phyloP scores from a whole-genome alignment of 2,888 invertebrate species.

The Spialia ferax region DNA sequence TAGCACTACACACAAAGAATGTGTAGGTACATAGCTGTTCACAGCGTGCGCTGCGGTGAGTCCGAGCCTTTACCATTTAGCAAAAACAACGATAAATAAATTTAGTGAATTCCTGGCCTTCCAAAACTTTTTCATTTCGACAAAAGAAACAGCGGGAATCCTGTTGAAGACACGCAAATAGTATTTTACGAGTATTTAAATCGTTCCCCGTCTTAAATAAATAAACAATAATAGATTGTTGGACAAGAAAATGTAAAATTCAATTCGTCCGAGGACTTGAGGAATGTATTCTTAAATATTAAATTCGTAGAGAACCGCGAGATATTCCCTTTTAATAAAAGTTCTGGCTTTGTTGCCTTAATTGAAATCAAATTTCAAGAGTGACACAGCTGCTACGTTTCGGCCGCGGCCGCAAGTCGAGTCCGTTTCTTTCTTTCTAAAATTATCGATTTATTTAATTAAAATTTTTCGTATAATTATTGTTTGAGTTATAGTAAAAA shows the following conservation, averaged over 20 bases:
- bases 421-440: constrained; percentile 2
- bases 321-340: constrained; percentile 77
- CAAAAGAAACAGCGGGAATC: neutral
- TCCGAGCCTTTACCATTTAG: no score
- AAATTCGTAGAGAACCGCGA: constrained; percentile 56
- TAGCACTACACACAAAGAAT: no score
- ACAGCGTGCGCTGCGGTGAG: no score
- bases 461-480: no score
- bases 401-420: constrained; percentile 34
- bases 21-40: no score
- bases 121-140: no score
- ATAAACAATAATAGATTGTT: constrained; percentile 7
- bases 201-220: neutral
- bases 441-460: constrained; percentile 5
- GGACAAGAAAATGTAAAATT: constrained; percentile 44
- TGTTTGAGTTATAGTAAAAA: no score
- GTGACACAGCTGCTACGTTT: constrained; percentile 75
- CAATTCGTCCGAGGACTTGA: constrained; percentile 54
- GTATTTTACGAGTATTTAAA: neutral
- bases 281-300: constrained; percentile 59
- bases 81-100: neutral
- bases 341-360: constrained; percentile 78
- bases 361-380: constrained; percentile 80
- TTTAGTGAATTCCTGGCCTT: neutral
- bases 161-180: neutral